Base-by-base conservation (phyloP, 2,113 vertebrate genomes). In the Tautogolabrus adspersus region DNA sequence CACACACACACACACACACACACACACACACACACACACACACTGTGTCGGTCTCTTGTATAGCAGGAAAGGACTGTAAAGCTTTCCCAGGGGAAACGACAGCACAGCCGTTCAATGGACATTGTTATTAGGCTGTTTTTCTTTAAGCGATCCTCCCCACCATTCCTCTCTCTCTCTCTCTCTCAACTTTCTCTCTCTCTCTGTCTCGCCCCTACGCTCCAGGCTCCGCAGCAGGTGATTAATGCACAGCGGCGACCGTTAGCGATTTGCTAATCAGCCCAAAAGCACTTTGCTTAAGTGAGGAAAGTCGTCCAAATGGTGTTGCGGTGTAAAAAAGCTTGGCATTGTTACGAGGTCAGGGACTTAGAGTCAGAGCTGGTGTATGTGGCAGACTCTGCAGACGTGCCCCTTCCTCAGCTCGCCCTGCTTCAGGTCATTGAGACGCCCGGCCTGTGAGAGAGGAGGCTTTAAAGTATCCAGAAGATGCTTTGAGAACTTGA, bases 121-220 rank as follows among this genome's bases (percentile, higher is more conserved):
- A 92, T 91, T 92, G 91, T 92, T 91, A 88, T 87, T 68, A 83
- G 70, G 38, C 60, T 78, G 66, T 89, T 88, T 87, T 75, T 81
- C 80, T 90, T 87, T 13, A 58, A 60, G 62, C 23, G 21, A 74
- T 75, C 81, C 75, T 64, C 78, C 69, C 69, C 19, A 9, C 62
- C 62, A 3, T 42, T 46, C 71, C 42, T 13, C 55, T 12, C 40
- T 6, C 30, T 34, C 30, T 34, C 42, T 16, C 77, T 13, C 52
- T 60, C 46, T 46, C 30, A 26, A 26, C 26, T 26, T 26, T 18
- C 40, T 23, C n/a, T 23, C 56, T 1, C 38, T 15, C 9, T 16
- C 51, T 15, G 21, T 55, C 54, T 51, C 21, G 9, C 22, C 34
- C 72, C 49, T 56, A 79, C 51, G 77, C 86, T 72, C 72, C 79